Base-by-base conservation (phyloP, 2,797 vertebrate genomes). In the Malurus splendens region DNA sequence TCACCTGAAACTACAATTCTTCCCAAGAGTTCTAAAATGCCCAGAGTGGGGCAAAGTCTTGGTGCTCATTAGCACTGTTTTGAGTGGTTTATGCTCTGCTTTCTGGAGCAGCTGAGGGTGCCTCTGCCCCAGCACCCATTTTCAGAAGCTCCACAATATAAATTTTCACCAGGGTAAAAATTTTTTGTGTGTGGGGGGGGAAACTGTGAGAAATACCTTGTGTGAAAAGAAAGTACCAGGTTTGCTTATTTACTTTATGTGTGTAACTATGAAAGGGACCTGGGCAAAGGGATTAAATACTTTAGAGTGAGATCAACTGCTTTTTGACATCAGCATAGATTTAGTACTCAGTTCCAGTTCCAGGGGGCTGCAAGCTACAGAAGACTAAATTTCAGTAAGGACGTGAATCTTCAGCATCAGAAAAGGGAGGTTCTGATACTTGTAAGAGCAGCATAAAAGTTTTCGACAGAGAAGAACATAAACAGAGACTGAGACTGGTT, bases 1-100 rank as follows among this genome's bases (percentile, higher is more conserved):
- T 66, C 62, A 55, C 23, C 48, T 50, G 42, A 45, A 80, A 14
- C 32, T 68, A 15, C 51, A 47, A 33, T 57, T 56, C 59, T 39
- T 24, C 28, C 3, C 12, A 36, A 60, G 36, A 3, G n/a, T 28
- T 57, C 28, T 66, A 3, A n/a, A 64, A 14, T 28, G 38, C 38
- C 50, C 76, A n/a, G 38, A 72, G 44, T 11, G 20, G 28, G n/a
- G 41, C 66, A 52, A 60, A 55, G 42, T 36, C 48, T 39, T 67
- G 24, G 30, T 42, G 71, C 59, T 88, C 1, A 2, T 2, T 28
- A 32, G 15, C 0, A 0, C 18, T 70, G 27, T 22, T 54, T 8
- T 5, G 11, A 6, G 14, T 24, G 33, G 13, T 44, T 38, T 10
- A 5, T 12, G 5, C 8, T 60, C 15, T 70, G 33, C 33, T 56